A percentile compares a stretch with the other conserved stretches of the same genome.
Conservation (phyloP, 2,113 vertebrate genomes). For the Colistium nudipinnis region DNA sequence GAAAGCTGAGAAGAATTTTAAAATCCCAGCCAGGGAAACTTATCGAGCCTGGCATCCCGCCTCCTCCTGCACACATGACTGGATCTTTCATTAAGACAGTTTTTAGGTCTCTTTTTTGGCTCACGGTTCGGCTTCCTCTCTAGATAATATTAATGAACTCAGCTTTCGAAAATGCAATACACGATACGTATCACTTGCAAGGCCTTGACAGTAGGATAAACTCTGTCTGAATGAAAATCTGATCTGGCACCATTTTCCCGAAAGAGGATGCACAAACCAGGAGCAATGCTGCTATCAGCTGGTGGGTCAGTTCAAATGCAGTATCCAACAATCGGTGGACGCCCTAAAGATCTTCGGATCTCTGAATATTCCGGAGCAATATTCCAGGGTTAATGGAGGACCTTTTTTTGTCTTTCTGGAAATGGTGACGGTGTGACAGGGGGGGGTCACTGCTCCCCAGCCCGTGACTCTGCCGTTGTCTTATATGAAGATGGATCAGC, state of each 20-base stretch:
- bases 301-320: conserved; percentile 50
- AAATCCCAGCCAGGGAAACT: conserved; percentile 65
- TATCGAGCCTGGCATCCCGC: conserved; percentile 74
- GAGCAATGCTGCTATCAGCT: conserved; percentile 49
- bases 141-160: conserved; percentile 78
- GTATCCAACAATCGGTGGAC: conserved; percentile 55
- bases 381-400: conserved; percentile 36
- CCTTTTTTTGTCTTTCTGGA: conserved; percentile 50
- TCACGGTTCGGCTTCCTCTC: conserved; percentile 64
- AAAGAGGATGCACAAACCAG: conserved; percentile 52
- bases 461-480: conserved; percentile 43
- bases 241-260: conserved; percentile 55
- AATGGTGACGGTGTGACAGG: conserved; percentile 25
- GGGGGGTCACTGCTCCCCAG: conserved; percentile 57
- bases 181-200: conserved; percentile 64
- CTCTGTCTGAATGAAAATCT: conserved; percentile 59
- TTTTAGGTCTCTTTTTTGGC: conserved; percentile 67
- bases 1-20: conserved; percentile 66
- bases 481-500: conserved; percentile 64
- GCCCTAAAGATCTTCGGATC: conserved; percentile 46
- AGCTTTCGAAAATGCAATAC: conserved; percentile 56
- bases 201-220: conserved; percentile 56
- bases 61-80: conserved; percentile 72
- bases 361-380: conserved; percentile 38
- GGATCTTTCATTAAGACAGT: conserved; percentile 76